Evolutionary conservation across 2,888 invertebrate genomes (phyloP), one percentile per base, ranked within the genome.

Genomic region (Idaea dimidiata): DNA sequence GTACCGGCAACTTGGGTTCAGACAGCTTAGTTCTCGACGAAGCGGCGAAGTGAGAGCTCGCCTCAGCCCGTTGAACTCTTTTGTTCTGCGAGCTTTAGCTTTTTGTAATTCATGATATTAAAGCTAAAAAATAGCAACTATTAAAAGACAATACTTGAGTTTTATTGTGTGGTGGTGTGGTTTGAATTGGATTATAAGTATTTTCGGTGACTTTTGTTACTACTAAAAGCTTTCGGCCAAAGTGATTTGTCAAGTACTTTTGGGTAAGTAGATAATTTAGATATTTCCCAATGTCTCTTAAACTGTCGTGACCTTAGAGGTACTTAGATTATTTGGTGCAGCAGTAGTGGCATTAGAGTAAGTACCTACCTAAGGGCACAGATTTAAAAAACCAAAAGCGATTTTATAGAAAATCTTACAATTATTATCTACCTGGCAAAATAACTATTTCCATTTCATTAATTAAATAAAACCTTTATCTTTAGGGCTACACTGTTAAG

Each of bases 21-120:
- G 89, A 89, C 76, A 71, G 79, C 79, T 87, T 84, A 89, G 89
- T 89, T 76, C 72, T 73, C 82, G 66, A 67, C 77, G 73, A 69
- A 78, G 83, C 68, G 67, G 81, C 84, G 80, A 57, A 63, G 81
- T 65, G 84, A 76, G 79, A 82, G 84, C 88, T 79, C 89, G 89
- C 77, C 72, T 67, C 73, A 66, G 60, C 78, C 64, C 82, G 82
- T 86, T 85, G 73, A 83, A 79, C 71, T 83, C 83, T 80, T 79
- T 80, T 76, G 66, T 73, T 77, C 70, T 71, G 73, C 68, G 68
- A 62, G 60, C 59, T 62, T 68, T 56, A 57, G 72, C 62, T 18
- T 17, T 14, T 56, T 56, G 18, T 17, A 56, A 14, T 17, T 56
- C 8, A 18, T 56, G 56, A 18, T 18, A 56, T 33, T 58, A 62